Percentiles rank a stretch among this genome's conserved stretches.
Conservation (phyloP, 2,888 invertebrate genomes). For the Sarcophaga rosellei region DNA sequence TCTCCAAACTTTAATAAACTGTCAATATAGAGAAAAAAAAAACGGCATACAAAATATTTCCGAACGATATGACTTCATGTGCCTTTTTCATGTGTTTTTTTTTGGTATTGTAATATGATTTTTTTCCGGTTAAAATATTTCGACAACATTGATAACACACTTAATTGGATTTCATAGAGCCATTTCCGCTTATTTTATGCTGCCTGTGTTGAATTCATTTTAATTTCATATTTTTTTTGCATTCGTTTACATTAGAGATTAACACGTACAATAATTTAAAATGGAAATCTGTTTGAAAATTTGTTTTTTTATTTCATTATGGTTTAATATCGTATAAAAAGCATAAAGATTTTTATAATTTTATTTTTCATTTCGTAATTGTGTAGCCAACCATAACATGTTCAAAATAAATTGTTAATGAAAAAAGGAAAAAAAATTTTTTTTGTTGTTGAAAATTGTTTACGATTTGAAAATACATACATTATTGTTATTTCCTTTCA, state of each 20-base stretch:
- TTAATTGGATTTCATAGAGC: conserved; percentile 37
- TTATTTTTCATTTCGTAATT: not conserved
- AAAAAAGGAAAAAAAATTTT: not conserved
- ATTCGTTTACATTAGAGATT: conserved; percentile 2
- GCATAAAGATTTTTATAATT: not conserved
- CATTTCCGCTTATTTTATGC: not conserved
- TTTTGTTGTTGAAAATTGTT: not conserved
- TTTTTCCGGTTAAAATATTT: conserved; percentile 36
- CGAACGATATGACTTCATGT: conserved; percentile 23
- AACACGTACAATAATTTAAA: conserved; percentile 9
- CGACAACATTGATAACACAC: conserved; percentile 34
- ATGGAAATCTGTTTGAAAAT: conserved; percentile 1
- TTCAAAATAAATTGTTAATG: not conserved
- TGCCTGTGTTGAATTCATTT: not conserved
- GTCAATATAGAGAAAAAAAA: not conserved
- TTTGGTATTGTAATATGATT: conserved; percentile 14
- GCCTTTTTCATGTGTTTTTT: not conserved
- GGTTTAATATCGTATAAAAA: no score
- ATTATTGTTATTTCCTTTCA: not conserved
- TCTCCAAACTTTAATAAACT: not conserved
- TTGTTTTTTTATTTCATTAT: not conserved
- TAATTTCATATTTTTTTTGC: not conserved
- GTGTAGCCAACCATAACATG: conserved; percentile 1
- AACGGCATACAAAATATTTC: not conserved
- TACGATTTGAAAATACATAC: not conserved